Percentiles rank a stretch among this genome's conserved stretches.
These are phyloP conservation scores for Bucorvus abyssinicus DNA, from an alignment of 2,797 vertebrate species.

Conservation along the genomic window DNA sequence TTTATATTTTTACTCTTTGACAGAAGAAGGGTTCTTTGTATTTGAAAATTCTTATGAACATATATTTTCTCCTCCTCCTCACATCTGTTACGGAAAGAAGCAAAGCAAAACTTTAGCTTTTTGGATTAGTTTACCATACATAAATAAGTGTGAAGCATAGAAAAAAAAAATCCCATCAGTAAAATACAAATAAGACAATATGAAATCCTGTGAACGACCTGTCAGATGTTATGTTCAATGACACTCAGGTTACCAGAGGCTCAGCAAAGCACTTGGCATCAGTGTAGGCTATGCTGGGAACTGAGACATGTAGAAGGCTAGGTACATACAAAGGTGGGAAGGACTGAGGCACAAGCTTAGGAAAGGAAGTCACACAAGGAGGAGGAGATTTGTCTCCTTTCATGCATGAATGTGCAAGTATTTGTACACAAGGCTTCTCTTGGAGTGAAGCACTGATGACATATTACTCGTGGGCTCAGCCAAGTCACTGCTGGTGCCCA, in stretches of 20 bases:
- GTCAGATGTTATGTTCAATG: not conserved
- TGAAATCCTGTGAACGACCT: not conserved
- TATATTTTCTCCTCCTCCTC: not conserved
- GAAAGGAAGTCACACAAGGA: not conserved
- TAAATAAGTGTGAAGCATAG: not conserved
- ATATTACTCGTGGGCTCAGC: not conserved
- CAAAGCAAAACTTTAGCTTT: not conserved
- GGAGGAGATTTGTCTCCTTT: not conserved
- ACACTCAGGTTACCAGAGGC: not conserved
- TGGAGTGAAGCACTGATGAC: not conserved
- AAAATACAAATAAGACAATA: not conserved
- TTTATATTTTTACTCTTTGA: not conserved
- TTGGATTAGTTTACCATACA: not conserved
- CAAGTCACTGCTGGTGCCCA: not conserved
- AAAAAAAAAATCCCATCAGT: not conserved
- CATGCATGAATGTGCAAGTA: no score
- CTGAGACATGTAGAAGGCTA: not conserved
- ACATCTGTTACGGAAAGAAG: not conserved
- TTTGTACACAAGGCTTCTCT: not conserved
- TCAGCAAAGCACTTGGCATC: not conserved
- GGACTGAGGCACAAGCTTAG: not conserved
- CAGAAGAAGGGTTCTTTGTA: not conserved
- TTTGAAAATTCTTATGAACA: not conserved
- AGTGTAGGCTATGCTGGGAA: not conserved
- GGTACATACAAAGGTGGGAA: rapidly evolving